Evolutionary conservation across 2,797 vertebrate species (phyloP), one percentile per base, ranked within the genome.

Genomic region (Synanceia verrucosa): DNA sequence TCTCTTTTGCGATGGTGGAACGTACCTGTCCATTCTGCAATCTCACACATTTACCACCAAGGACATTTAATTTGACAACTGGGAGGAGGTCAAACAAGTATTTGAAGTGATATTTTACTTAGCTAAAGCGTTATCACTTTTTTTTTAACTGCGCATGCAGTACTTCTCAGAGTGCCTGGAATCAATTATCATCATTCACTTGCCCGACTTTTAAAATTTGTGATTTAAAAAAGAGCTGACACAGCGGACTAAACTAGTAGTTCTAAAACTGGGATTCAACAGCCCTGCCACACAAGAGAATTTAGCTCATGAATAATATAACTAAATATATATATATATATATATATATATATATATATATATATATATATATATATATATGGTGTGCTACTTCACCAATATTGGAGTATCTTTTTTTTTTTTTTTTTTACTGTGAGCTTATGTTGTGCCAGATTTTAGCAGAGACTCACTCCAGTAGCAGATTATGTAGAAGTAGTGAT

Each of bases 1-100:
- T 86, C 65, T 78, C 48, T 37, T 58, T 61, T 64, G 7, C 18
- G 19, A 2, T 12, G 50, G 50, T 51, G 16, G 13, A 47, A 47
- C 51, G 26, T 68, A 79, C 79, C 77, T 79, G 84, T 81, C 64
- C 51, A 4, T 41, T 58, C 60, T 53, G 60, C 51, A 10, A 3
- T 23, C 28, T 43, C 19, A 3, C 9, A 33, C 73, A 43, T 65
- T 77, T 53, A 65, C 47, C 12, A 37, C 46, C 56, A 70, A 59
- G 77, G 66, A 37, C 26, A 23, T 75, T 66, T 64, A 13, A 72
- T 75, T 14, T 59, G 65, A 70, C 58, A 36, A 59, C 62, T 72
- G 4, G 4, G 24, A 37, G n/a, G 76, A 87, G 84, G 82, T 86
- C 84, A 84, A 60, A 67, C 12, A 57, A 78, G 60, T 51, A 63